Base-by-base conservation (phyloP, 2,113 vertebrate genomes). In the Agelaius phoeniceus region DNA sequence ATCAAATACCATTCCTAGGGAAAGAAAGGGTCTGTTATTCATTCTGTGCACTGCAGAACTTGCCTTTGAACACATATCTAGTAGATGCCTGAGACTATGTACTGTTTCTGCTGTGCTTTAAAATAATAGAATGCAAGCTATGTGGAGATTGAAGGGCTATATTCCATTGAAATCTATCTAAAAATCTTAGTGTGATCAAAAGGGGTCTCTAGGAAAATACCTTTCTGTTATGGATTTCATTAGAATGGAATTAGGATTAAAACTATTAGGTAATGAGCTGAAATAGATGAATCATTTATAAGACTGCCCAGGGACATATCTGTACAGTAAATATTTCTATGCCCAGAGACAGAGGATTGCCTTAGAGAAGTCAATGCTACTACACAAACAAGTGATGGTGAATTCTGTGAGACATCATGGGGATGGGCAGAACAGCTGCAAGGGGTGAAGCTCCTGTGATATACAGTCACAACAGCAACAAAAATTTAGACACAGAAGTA, bases 1-100 rank as follows among this genome's bases (percentile, higher is more conserved):
- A 43, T 98, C 98, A 21, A 97, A 95, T 17, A 98, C 97, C 68
- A 48, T 98, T 84, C 98, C 98, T 98, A 81, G 27, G 73, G 65
- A 46, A 78, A 72, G 30, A 62, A 92, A 68, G 4, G 2, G 10
- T 33, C 48, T 30, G 4, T 94, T 72, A 80, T 2, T 52, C 26
- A 27, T 44, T 41, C 54, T 93, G 72, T 59, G 54, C 62, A 49
- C 39, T 76, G 41, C 58, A 76, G 66, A 82, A 46, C 52, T 52
- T 75, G 41, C 27, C 77, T 84, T 33, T 82, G 27, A 82, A 23
- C 43, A 54, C 5, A 2, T 4, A 33, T 35, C 13, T 90, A 58
- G 19, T n/a, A 91, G 37, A 21, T 37, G 10, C 26, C 35, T 27
- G 57, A 71, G 85, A 73, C 19, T 43, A 28, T 7, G 7, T 27